Conservation (phyloP, 2,888 invertebrate species). For the Ochropleura leucogaster region DNA sequence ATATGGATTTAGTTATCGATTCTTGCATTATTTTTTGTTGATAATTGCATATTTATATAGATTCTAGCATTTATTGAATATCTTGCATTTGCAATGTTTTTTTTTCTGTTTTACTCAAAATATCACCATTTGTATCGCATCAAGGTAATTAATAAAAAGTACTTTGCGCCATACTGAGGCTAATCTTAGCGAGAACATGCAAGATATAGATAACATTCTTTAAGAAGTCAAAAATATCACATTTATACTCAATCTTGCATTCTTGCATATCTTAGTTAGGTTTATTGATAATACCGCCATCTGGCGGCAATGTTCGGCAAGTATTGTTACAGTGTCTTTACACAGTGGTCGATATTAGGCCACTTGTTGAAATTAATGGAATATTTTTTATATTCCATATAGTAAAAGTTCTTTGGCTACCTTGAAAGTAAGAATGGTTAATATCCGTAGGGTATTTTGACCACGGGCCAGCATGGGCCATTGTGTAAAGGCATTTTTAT, state of each 20-base stretch:
- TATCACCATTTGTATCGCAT: conserved; percentile 34
- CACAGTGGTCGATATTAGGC: conserved; percentile 14
- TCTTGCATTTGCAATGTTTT: conserved; percentile 3
- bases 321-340: conserved; percentile 44
- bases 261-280: conserved; percentile 57
- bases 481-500: conserved; percentile 39
- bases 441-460: conserved; percentile 2
- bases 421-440: not conserved
- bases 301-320: conserved; percentile 40
- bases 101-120: conserved; percentile 1
- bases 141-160: conserved; percentile 41
- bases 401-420: not conserved
- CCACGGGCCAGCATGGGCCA: conserved; percentile 5
- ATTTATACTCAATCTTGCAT: conserved; percentile 41
- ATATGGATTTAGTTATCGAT: too few relatives aligned
- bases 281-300: conserved; percentile 55
- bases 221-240: conserved; percentile 22
- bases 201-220: conserved; percentile 26
- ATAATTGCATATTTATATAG: not conserved
- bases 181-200: conserved; percentile 36
- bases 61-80: conserved; percentile 18
- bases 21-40: not conserved
- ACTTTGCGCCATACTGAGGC: conserved; percentile 52
- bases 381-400: not conserved
- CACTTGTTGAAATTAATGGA: conserved; percentile 9